phyloP scores from a whole-genome alignment of 2,113 vertebrate species.

The Oryzias javanicus region DNA sequence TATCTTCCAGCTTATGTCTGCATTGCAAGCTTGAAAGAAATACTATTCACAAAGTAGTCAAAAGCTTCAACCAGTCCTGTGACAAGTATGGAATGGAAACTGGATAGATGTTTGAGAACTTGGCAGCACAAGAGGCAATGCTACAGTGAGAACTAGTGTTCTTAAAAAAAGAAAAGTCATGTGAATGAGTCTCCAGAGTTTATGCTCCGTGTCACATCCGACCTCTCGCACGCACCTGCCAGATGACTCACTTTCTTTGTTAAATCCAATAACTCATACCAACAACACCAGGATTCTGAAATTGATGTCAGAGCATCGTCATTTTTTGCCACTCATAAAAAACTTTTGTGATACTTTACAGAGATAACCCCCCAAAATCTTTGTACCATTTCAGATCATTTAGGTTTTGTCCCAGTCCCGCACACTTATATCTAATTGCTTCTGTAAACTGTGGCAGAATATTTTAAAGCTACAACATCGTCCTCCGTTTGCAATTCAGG shows the following conservation, averaged over 20 bases:
- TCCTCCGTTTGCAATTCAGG: constrained; percentile 4
- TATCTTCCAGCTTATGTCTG: neutral
- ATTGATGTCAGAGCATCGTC: constrained; percentile 6
- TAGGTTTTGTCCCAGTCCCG: neutral
- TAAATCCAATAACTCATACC: constrained; percentile 31
- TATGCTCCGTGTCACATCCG: constrained; percentile 28
- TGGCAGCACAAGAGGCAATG: neutral
- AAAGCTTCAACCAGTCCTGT: neutral
- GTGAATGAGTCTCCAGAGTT: constrained; percentile 26
- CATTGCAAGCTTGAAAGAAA: too few species aligned
- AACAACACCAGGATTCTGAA: constrained; percentile 31
- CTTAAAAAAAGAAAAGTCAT: constrained; percentile 19
- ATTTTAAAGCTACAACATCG: neutral
- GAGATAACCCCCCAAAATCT: constrained; percentile 12
- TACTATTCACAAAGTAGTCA: too few species aligned
- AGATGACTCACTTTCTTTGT: constrained; percentile 37
- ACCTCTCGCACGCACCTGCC: constrained; percentile 26
- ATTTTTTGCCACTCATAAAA: constrained; percentile 11
- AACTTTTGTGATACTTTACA: constrained; percentile 20
- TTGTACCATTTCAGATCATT: constrained; percentile 18
- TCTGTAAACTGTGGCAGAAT: neutral
- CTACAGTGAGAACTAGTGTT: constrained; percentile 1
- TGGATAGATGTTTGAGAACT: neutral
- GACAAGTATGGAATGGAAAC: neutral
- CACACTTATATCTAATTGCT: neutral